phyloP scores from a whole-genome alignment of 2,113 vertebrate species.

The Beaufortia kweichowensis region DNA sequence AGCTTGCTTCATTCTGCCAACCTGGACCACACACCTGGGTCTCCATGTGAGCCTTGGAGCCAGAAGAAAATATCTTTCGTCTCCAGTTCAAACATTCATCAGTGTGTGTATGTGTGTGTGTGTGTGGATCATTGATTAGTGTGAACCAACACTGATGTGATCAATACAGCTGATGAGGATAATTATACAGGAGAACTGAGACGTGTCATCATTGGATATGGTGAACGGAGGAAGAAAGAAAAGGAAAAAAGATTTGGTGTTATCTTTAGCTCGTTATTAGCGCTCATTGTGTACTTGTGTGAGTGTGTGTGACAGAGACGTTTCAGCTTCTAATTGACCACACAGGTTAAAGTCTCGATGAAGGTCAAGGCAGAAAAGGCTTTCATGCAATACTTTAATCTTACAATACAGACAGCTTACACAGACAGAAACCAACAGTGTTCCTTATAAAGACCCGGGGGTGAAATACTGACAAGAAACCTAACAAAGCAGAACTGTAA shows the following conservation, averaged over 20 bases:
- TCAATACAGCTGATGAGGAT: constrained; percentile 73
- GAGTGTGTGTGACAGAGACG: neutral
- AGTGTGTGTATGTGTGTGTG: constrained; percentile 30
- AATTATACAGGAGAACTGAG: constrained; percentile 62
- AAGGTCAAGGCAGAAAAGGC: constrained; percentile 13
- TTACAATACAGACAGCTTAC: neutral
- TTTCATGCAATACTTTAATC: neutral
- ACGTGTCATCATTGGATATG: constrained; percentile 47
- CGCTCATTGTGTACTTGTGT: neutral
- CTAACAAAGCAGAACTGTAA: neutral
- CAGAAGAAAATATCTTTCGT: neutral
- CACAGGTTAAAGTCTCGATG: constrained; percentile 1
- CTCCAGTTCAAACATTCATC: neutral
- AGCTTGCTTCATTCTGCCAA: constrained; percentile 59
- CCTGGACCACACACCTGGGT: constrained; percentile 65
- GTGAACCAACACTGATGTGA: constrained; percentile 77
- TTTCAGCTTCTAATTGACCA: constrained; percentile 1
- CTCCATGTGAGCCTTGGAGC: constrained; percentile 35
- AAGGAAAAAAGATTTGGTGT: neutral
- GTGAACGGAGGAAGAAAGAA: neutral
- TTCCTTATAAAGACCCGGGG: neutral
- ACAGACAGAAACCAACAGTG: neutral
- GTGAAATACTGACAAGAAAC: constrained; percentile 7
- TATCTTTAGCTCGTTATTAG: constrained; percentile 27
- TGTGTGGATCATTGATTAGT: constrained; percentile 70